Conservation (phyloP, 2,888 invertebrate genomes). For the Parnassius glacialis region DNA sequence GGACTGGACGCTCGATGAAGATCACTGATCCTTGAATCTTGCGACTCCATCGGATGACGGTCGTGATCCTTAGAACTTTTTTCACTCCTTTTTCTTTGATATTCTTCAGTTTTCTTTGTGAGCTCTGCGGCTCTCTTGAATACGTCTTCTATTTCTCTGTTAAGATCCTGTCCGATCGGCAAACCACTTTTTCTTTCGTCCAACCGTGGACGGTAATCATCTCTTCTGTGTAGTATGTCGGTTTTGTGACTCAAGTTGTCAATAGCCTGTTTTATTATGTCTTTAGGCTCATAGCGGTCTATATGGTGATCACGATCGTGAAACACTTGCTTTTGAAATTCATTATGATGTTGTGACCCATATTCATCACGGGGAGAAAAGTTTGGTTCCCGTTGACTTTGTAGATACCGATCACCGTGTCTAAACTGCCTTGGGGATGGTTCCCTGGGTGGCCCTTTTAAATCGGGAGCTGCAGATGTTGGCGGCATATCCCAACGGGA, state of each 20-base stretch:
- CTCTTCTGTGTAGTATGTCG: conserved; percentile 4
- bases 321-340: conserved; percentile 9
- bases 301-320: conserved; percentile 14
- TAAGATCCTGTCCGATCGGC: conserved; percentile 35
- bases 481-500: conserved; percentile 10
- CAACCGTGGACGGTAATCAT: conserved; percentile 35
- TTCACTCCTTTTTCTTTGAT: conserved; percentile 40
- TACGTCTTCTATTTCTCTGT: conserved; percentile 63
- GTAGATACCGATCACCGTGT: conserved; percentile 29
- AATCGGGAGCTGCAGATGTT: not conserved
- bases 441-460: conserved; percentile 1
- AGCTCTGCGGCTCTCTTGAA: conserved; percentile 61
- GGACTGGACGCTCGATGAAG: conserved; percentile 10
- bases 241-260: conserved; percentile 16
- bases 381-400: conserved; percentile 32
- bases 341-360: conserved; percentile 8
- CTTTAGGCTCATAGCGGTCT: not conserved
- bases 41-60: conserved; percentile 34
- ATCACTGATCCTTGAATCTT: conserved; percentile 16
- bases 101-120: conserved; percentile 57
- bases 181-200: conserved; percentile 33
- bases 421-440: not conserved
- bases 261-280: not conserved
- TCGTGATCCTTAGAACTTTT: conserved; percentile 35
- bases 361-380: conserved; percentile 25